phyloP scores from a whole-genome alignment of 2,797 vertebrate species.

The Bradypodion ventrale region DNA sequence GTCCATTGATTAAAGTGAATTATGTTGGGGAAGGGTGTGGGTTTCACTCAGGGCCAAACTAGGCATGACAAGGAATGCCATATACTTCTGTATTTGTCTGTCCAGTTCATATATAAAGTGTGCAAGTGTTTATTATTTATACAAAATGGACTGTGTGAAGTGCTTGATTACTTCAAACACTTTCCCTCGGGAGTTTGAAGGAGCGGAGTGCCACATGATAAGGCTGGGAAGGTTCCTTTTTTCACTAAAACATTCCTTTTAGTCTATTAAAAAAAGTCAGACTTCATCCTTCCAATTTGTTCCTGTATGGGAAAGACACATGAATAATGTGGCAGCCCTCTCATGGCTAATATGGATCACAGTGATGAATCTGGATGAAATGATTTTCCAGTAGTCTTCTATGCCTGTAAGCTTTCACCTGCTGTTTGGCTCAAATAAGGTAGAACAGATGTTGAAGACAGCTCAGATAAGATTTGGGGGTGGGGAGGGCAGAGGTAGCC shows the following conservation, averaged over 20 bases:
- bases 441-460: too few species aligned
- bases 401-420: too few species aligned
- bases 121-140: background rate
- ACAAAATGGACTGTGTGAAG: background rate
- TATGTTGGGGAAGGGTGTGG: background rate
- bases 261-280: background rate
- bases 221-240: background rate
- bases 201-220: background rate
- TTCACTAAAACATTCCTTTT: background rate
- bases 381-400: background rate
- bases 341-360: too few species aligned
- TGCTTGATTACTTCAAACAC: background rate
- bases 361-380: background rate
- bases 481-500: too few species aligned
- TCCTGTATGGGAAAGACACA: background rate
- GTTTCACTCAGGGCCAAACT: background rate
- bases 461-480: too few species aligned
- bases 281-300: background rate
- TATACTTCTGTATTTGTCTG: background rate
- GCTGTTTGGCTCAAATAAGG: too few species aligned
- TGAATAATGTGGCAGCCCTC: background rate
- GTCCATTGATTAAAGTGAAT: constrained; percentile 26
- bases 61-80: constrained; percentile 1
- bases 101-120: background rate
- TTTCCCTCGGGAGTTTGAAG: background rate